Percentiles rank a stretch among this genome's conserved stretches.
phyloP scores from a whole-genome alignment of 1,140 invertebrate genomes.

The Amyelois transitella region DNA sequence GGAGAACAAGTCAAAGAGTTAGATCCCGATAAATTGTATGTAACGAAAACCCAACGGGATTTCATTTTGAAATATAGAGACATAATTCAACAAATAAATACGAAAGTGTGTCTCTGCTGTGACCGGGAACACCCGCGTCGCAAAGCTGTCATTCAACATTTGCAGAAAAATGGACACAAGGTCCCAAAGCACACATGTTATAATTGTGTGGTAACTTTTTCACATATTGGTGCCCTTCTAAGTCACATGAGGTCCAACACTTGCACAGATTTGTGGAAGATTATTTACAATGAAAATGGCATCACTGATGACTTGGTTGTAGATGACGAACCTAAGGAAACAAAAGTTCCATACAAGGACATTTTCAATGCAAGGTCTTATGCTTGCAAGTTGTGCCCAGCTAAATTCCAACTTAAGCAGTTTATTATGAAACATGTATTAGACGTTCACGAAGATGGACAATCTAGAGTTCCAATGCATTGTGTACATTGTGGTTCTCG shows the following conservation, averaged over 20 bases:
- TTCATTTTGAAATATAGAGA: conserved; percentile 67
- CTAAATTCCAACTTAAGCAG: conserved; percentile 71
- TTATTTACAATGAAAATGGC: conserved; percentile 69
- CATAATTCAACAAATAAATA: conserved; percentile 70
- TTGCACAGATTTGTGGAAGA: conserved; percentile 70
- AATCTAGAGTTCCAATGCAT: conserved; percentile 48
- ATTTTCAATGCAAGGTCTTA: conserved; percentile 70
- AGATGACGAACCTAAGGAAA: conserved; percentile 52
- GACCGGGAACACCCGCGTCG: conserved; percentile 63
- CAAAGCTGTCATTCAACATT: conserved; percentile 71
- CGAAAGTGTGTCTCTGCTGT: conserved; percentile 67
- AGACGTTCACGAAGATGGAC: conserved; percentile 70
- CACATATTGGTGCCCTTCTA: conserved; percentile 68
- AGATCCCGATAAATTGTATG: conserved; percentile 59
- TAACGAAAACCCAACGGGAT: conserved; percentile 66
- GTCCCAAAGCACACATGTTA: conserved; percentile 76
- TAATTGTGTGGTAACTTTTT: conserved; percentile 75
- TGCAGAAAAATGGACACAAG: conserved; percentile 71
- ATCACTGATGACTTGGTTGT: conserved; percentile 67
- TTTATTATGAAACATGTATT: conserved; percentile 72
- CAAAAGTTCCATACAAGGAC: conserved; percentile 68
- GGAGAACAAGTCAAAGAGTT: conserved; percentile 36
- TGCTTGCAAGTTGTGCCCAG: conserved; percentile 68
- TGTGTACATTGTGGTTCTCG: conserved; percentile 65
- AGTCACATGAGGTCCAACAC: conserved; percentile 71